phyloP scores from a whole-genome alignment of 2,113 vertebrate genomes.

The Seriola aureovittata region DNA sequence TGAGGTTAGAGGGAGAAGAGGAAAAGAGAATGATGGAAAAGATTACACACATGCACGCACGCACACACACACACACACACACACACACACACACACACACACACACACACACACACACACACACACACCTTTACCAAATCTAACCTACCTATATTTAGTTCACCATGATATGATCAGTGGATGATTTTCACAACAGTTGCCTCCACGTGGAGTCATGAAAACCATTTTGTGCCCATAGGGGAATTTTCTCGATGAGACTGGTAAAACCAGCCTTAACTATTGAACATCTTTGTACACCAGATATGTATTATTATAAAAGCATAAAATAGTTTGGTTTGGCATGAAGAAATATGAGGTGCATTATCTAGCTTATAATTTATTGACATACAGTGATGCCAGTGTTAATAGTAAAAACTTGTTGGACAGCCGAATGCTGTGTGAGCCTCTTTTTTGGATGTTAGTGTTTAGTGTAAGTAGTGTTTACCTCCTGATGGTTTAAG shows the following conservation, averaged over 20 bases:
- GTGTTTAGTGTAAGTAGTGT: too few species aligned
- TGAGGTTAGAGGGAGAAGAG: background rate
- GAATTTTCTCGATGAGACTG: background rate
- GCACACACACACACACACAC: too few species aligned
- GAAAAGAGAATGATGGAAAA: background rate
- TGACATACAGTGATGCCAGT: background rate
- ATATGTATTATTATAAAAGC: background rate
- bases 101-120: too few species aligned
- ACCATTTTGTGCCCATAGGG: background rate
- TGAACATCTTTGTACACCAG: background rate
- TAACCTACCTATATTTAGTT: too few species aligned
- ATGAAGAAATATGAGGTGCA: background rate
- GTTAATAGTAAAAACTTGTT: background rate
- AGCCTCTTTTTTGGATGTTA: background rate
- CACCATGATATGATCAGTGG: too few species aligned
- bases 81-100: too few species aligned
- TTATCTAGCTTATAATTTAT: background rate
- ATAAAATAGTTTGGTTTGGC: background rate
- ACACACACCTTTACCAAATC: too few species aligned
- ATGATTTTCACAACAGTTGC: background rate
- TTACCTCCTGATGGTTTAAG: too few species aligned
- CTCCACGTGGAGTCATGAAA: background rate
- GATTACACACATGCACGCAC: too few species aligned
- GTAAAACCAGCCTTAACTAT: background rate
- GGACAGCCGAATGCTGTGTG: background rate